These are phyloP conservation scores for Acanthis flammea DNA, from an alignment of 2,797 vertebrate genomes.

Conservation along the genomic window DNA sequence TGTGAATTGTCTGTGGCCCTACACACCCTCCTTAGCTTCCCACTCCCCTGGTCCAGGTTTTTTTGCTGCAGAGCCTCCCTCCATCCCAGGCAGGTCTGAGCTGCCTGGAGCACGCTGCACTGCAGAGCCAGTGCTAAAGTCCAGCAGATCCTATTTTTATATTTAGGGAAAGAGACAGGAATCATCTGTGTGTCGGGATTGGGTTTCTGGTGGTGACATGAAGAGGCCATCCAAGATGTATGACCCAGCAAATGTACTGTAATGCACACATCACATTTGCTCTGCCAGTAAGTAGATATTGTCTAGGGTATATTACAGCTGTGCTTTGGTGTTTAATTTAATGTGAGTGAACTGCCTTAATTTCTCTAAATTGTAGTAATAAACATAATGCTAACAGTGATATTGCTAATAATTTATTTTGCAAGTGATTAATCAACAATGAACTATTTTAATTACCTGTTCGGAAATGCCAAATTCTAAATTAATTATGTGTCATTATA, in stretches of 20 bases:
- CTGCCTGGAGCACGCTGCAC: neutral
- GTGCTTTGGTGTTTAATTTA: constrained; percentile 63
- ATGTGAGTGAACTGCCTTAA: constrained; percentile 48
- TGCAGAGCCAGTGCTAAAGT: neutral
- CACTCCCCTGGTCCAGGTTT: rapidly evolving
- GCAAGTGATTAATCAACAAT: constrained; percentile 52
- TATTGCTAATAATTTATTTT: constrained; percentile 55
- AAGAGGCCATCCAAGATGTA: constrained; percentile 43
- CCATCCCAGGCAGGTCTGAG: neutral
- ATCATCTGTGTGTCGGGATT: neutral
- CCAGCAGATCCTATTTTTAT: constrained; percentile 20
- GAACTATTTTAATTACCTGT: constrained; percentile 67
- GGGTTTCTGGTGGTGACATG: constrained; percentile 22
- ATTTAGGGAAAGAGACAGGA: neutral
- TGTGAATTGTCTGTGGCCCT: neutral
- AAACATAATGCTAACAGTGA: constrained; percentile 48
- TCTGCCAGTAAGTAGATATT: constrained; percentile 42
- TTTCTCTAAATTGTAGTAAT: constrained; percentile 56
- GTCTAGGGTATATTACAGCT: constrained; percentile 49
- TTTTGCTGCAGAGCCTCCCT: neutral
- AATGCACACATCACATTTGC: constrained; percentile 59
- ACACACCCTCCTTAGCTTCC: rapidly evolving
- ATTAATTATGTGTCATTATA: constrained; percentile 54
- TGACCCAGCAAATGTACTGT: constrained; percentile 50
- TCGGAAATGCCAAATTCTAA: constrained; percentile 45